Percentiles rank a stretch among this genome's conserved stretches.
phyloP scores from a whole-genome alignment of 2,797 vertebrate genomes.

The Fistularia tabacaria region DNA sequence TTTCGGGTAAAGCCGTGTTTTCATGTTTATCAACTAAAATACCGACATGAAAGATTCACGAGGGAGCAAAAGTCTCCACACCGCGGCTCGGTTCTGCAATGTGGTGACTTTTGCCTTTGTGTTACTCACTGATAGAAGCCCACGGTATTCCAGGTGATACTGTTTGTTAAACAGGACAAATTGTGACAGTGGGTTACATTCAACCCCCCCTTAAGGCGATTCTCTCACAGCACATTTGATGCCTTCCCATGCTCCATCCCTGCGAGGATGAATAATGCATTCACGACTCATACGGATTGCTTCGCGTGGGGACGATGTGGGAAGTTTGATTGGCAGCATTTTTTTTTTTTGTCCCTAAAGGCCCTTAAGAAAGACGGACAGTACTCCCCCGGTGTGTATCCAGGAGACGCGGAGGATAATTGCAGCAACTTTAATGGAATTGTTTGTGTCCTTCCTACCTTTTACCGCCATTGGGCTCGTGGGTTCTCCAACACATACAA shows the following conservation, averaged over 20 bases:
- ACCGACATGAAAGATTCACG: conserved; percentile 23
- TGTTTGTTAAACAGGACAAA: conserved; percentile 69
- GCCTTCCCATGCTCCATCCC: too few species aligned
- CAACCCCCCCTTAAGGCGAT: too few species aligned
- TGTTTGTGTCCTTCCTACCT: conserved; percentile 37
- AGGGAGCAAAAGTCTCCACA: not conserved
- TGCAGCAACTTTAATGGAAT: conserved; percentile 41
- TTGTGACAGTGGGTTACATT: conserved; percentile 6
- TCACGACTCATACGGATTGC: too few species aligned
- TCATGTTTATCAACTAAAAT: conserved; percentile 11
- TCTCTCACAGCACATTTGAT: too few species aligned
- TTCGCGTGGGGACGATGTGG: conserved; percentile 61
- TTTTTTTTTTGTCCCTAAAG: conserved; percentile 51
- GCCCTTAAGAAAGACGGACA: conserved; percentile 28
- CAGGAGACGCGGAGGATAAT: conserved; percentile 54
- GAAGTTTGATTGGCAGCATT: conserved; percentile 61
- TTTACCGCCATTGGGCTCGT: conserved; percentile 51
- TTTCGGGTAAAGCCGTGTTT: conserved; percentile 7
- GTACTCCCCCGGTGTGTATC: conserved; percentile 43
- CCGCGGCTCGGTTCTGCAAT: too few species aligned
- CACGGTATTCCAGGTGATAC: conserved; percentile 38
- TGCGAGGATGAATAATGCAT: conserved; percentile 65
- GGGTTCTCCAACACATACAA: conserved; percentile 27
- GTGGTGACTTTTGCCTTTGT: conserved; percentile 3
- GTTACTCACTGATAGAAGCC: conserved; percentile 45